A percentile compares a stretch with the other conserved stretches of the same genome.
phyloP scores from a whole-genome alignment of 1,140 invertebrate species.

The Zeugodacus cucurbitae region DNA sequence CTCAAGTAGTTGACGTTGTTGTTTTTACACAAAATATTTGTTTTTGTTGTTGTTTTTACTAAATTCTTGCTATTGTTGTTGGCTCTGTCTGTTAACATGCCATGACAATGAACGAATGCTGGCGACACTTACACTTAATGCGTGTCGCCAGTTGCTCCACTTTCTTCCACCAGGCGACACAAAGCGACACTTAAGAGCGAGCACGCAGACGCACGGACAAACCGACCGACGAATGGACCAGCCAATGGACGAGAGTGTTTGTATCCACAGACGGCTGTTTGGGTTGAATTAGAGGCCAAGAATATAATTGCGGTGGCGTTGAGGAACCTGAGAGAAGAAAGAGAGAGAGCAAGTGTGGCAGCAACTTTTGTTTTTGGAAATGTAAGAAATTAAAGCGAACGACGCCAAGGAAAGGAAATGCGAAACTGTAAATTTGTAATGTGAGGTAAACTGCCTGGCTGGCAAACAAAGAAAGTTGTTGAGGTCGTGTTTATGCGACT shows the following conservation, averaged over 20 bases:
- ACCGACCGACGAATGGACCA: neutral
- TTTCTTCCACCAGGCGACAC: neutral
- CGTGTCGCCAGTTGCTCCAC: constrained; percentile 28
- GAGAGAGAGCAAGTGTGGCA: neutral
- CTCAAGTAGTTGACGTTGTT: neutral
- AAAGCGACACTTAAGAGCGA: neutral
- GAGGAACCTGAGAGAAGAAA: neutral
- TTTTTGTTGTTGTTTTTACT: too few relatives aligned
- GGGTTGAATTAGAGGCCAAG: neutral
- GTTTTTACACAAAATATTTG: neutral
- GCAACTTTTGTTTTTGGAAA: constrained; percentile 14
- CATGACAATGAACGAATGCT: constrained; percentile 22
- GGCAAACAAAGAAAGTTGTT: constrained; percentile 17
- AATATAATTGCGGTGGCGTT: neutral
- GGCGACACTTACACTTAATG: constrained; percentile 25
- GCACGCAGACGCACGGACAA: neutral
- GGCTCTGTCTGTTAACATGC: neutral
- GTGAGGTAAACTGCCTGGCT: neutral
- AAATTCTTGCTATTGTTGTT: neutral
- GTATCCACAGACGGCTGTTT: neutral
- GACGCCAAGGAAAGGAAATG: neutral
- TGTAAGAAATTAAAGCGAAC: neutral
- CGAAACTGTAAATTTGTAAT: neutral
- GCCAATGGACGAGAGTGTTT: neutral
- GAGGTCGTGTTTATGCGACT: neutral